Conservation (phyloP, 2,888 invertebrate species). For the Mythimna pallens region DNA sequence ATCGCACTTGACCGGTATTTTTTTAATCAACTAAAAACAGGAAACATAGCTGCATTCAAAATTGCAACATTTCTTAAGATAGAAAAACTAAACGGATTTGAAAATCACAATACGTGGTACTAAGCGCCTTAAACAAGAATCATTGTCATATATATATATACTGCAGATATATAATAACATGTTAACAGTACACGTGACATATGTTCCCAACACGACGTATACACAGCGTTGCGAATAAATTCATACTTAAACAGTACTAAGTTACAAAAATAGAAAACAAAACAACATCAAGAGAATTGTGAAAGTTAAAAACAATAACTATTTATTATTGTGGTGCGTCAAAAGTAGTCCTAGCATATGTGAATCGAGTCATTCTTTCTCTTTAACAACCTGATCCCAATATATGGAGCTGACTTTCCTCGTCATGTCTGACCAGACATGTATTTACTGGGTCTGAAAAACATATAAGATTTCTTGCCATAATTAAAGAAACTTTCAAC, state of each 20-base stretch:
- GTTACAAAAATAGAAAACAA: no score
- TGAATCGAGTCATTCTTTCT: no score
- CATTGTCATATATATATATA: conserved; percentile 11
- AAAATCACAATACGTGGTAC: not conserved
- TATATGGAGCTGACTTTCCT: not conserved
- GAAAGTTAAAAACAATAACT: not conserved
- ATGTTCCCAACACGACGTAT: not conserved
- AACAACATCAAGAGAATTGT: no score
- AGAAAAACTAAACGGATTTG: no score
- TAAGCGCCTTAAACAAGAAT: not conserved
- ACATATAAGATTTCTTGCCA: not conserved
- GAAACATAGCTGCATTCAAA: no score
- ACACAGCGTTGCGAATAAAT: not conserved
- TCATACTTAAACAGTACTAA: not conserved
- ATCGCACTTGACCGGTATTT: no score
- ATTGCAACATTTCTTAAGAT: no score
- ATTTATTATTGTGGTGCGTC: no score
- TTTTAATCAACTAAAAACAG: no score
- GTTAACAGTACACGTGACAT: not conserved
- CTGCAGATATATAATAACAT: not conserved
- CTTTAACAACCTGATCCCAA: not conserved
- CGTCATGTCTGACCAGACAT: not conserved
- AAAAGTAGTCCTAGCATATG: no score
- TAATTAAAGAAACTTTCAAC: not conserved
- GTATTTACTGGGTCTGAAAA: no score